Evolutionary conservation across 1,140 invertebrate genomes (phyloP), one percentile per base, ranked within the genome.

Genomic region (Ptiloglossa arizonensis): DNA sequence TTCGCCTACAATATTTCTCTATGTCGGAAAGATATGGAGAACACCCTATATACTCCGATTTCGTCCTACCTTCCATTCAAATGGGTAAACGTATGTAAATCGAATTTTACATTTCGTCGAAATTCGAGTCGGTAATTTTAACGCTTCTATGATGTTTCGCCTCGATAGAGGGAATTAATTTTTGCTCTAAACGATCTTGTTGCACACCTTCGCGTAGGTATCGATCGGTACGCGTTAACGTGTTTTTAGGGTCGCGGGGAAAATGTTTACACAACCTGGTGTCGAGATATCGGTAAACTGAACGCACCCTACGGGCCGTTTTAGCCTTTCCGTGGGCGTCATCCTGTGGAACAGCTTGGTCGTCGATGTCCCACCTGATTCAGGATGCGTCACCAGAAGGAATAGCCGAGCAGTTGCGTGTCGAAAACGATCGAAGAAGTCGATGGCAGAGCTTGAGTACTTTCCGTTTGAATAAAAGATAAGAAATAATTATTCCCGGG

Each of bases 231-330:
- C 35, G 35, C n/a, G 32, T 48, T 50, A 38, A 44, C 63, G 17
- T 17, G 60, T 70, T 73, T 82, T 85, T 66, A 69, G 62, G 38
- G 46, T n/a, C 15, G 48, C 19, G 15, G n/a, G 46, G 57, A 24
- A 48, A 63, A 79, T 75, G 74, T 84, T 83, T 84, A 46, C 52
- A 29, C 19, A 66, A 56, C 15, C 35, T 13, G 41, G 41, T 32
- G 13, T n/a, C 56, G 44, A n/a, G 52, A 56, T 57, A 71, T 73
- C n/a, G 68, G 82, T 77, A 85, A 85, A 78, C 73, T 22, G 19
- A 72, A 57, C 77, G 62, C 72, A 41, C 57, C 63, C 63, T 22
- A 1, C 48, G 17, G 9, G 11, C 9, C 41, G 38, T 46, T 73
- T 64, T 24, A 73, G 17, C n/a, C 35, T n/a, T 57, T 29, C 60